Evolutionary conservation across 1,140 invertebrate species (phyloP).

Genomic region (Bombus balteatus): DNA sequence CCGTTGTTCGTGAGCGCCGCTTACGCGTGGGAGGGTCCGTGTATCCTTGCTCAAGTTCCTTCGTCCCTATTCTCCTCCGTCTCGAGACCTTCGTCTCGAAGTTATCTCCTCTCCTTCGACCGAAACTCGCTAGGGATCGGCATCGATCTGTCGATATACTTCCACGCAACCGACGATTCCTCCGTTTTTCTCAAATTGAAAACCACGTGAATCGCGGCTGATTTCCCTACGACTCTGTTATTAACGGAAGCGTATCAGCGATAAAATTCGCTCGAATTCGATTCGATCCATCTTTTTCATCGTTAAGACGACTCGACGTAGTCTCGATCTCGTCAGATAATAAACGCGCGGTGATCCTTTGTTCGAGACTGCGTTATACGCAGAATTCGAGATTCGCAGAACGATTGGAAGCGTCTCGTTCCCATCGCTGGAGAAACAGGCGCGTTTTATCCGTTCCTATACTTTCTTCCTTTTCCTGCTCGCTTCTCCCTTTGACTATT

Average conservation of each 20-base stretch:
- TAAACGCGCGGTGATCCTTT: rapidly evolving
- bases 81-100: background rate
- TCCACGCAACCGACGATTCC: too few species aligned
- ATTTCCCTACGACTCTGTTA: too few species aligned
- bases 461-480: conserved; percentile 8
- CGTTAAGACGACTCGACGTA: too few species aligned
- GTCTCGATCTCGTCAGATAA: too few species aligned
- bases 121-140: too few species aligned
- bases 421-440: background rate
- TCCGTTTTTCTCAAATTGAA: rapidly evolving
- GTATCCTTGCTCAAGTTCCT: conserved; percentile 41
- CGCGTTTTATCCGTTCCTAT: background rate
- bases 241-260: too few species aligned
- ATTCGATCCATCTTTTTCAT: too few species aligned
- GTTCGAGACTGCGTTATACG: too few species aligned
- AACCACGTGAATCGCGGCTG: too few species aligned
- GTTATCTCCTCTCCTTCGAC: background rate
- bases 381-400: too few species aligned
- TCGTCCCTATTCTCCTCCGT: background rate
- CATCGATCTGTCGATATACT: rapidly evolving
- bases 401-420: background rate
- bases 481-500: conserved; percentile 29
- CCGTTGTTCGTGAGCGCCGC: conserved; percentile 45
- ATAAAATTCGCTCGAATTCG: too few species aligned
- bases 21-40: conserved; percentile 53